Base-by-base conservation (phyloP, 2,113 vertebrate species). In the Cercocebus atys region DNA sequence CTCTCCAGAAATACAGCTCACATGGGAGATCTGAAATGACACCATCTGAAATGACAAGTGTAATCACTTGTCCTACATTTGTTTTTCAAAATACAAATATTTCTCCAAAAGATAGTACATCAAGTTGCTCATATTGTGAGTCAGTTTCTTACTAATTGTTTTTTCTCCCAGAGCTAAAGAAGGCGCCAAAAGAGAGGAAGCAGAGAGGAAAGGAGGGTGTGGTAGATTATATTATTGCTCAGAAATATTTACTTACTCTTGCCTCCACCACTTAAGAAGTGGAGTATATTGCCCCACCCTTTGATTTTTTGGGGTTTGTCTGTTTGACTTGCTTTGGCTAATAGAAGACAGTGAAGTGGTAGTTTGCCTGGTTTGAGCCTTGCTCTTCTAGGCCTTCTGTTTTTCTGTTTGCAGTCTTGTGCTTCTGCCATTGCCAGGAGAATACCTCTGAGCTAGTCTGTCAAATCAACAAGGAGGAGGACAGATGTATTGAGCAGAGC, bases 211-310 rank as follows among this genome's bases (percentile, higher is more conserved):
- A 76, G 16, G 22, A 10, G 1, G 27, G 8, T 80, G 11, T 40
- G 8, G 20, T 7, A 90, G n/a, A 66, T 93, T 82, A 45, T 40
- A 84, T 68, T 75, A 88, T 55, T 92, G 27, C 52, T 95, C 23
- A 86, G 55, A 81, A 94, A 83, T 40, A 85, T 94, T 94, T 89
- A 72, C n/a, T 96, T 93, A 83, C 3, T 73, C 30, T 90, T 73
- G 20, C 16, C 12, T 73, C 25, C 32, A 22, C 27, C 57, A 40
- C 23, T 47, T 22, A 43, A 82, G 45, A 27, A 4, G 12, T 83
- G 2, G 22, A 45, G 13, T 89, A 45, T 57, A 50, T 75, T 86
- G 35, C 25, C 9, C 13, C 75, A 72, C 32, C 1, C 4, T 95
- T 93, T 47, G 13, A 61, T 78, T 59, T 96, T 43, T 30, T n/a